These are phyloP conservation scores for Epinotia demarniana DNA, from an alignment of 2,888 invertebrate species.

Conservation along the genomic window DNA sequence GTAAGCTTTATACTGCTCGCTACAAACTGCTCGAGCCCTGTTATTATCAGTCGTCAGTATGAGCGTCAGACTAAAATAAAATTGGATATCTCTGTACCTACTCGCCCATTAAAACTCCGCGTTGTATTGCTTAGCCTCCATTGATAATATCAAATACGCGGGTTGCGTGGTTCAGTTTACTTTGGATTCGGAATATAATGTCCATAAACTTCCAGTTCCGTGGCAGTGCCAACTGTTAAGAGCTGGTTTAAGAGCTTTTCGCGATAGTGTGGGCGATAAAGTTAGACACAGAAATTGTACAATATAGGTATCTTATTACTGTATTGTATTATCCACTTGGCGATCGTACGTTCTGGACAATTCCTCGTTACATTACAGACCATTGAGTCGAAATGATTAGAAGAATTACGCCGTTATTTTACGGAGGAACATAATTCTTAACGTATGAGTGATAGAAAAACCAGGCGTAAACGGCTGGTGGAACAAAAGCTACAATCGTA, in stretches of 20 bases:
- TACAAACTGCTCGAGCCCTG: slow-evolving; percentile 38
- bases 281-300: background rate
- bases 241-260: slow-evolving; percentile 32
- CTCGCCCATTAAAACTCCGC: slow-evolving; percentile 42
- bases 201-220: slow-evolving; percentile 20
- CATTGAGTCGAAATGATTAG: too few species aligned
- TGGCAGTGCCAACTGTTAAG: slow-evolving; percentile 25
- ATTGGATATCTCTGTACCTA: slow-evolving; percentile 42
- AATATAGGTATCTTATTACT: too few species aligned
- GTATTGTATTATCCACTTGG: background rate
- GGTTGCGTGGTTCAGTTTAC: slow-evolving; percentile 32
- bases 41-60: slow-evolving; percentile 44
- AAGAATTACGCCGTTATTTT: too few species aligned
- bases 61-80: slow-evolving; percentile 44
- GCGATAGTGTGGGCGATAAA: slow-evolving; percentile 11
- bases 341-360: background rate
- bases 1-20: slow-evolving; percentile 13
- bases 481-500: too few species aligned
- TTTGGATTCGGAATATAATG: slow-evolving; percentile 28
- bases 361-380: background rate
- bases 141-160: slow-evolving; percentile 34
- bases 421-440: too few species aligned
- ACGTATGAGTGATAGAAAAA: too few species aligned
- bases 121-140: slow-evolving; percentile 33
- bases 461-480: too few species aligned